These are phyloP conservation scores for Schizothorax lantsangensis DNA, from an alignment of 2,797 vertebrate genomes.

Conservation along the genomic window DNA sequence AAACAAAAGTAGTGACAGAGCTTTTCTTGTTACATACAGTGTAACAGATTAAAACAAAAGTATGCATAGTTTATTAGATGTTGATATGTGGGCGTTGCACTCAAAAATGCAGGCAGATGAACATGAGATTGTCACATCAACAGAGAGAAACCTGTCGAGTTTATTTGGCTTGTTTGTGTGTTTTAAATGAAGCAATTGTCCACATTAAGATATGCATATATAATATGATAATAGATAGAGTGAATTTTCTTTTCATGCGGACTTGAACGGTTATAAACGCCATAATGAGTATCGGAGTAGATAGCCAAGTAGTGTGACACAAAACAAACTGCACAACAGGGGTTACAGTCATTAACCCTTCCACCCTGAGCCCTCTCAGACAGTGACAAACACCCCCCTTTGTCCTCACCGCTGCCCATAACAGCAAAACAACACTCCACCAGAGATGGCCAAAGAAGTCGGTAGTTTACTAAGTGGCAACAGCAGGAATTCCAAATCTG, in stretches of 20 bases:
- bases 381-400: slow-evolving; percentile 81
- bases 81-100: not conserved
- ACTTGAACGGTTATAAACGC: slow-evolving; percentile 8
- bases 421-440: slow-evolving; percentile 47
- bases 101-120: not conserved
- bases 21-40: not conserved
- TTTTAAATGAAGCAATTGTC: not conserved
- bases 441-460: slow-evolving; percentile 44
- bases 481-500: slow-evolving; percentile 69
- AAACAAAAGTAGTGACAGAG: not conserved
- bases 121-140: not conserved
- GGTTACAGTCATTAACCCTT: slow-evolving; percentile 82
- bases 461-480: slow-evolving; percentile 58
- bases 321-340: slow-evolving; percentile 79
- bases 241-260: slow-evolving; percentile 4
- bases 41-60: not conserved
- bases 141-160: not conserved
- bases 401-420: slow-evolving; percentile 68
- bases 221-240: not conserved
- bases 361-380: slow-evolving; percentile 70
- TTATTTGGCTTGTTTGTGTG: not conserved
- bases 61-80: not conserved
- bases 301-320: slow-evolving; percentile 75
- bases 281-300: slow-evolving; percentile 68
- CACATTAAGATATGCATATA: not conserved